A percentile compares a stretch with the other conserved stretches of the same genome.
Conservation (phyloP, 2,888 invertebrate species). For the Erpobdella octoculata region DNA sequence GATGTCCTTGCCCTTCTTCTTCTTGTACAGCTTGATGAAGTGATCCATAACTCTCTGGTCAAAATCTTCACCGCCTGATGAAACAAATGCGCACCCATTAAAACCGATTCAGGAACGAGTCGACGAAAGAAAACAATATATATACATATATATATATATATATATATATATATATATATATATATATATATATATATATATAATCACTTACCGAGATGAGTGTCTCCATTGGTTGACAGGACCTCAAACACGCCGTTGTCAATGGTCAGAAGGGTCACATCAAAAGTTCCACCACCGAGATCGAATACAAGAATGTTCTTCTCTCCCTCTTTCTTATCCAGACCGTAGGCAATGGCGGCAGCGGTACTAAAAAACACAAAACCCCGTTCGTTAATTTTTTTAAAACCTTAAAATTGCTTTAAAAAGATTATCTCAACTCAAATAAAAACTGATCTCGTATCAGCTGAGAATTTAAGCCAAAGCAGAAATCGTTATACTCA, state of each 20-base stretch:
- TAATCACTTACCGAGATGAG: slow-evolving; percentile 88
- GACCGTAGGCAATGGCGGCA: slow-evolving; percentile 90
- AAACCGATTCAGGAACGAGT: not conserved
- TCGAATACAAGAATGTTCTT: slow-evolving; percentile 97
- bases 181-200: not conserved
- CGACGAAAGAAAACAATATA: not conserved
- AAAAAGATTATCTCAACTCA: not conserved
- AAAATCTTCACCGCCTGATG: slow-evolving; percentile 84
- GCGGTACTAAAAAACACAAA: slow-evolving; percentile 60
- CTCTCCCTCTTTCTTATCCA: slow-evolving; percentile 92
- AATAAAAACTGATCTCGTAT: not conserved
- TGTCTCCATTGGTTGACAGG: slow-evolving; percentile 80
- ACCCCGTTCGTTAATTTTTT: not conserved
- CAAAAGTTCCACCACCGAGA: slow-evolving; percentile 98
- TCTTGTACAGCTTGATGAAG: slow-evolving; percentile 95
- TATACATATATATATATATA: not conserved
- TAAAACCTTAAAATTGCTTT: not conserved
- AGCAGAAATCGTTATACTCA: slow-evolving; percentile 39
- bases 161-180: slow-evolving; percentile 70
- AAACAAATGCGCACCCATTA: too few species aligned
- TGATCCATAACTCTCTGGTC: slow-evolving; percentile 97
- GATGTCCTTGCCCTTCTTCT: slow-evolving; percentile 95
- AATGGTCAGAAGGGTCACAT: slow-evolving; percentile 92
- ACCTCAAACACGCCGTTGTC: slow-evolving; percentile 96
- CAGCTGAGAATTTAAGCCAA: not conserved